Conservation (phyloP, 2,888 invertebrate genomes). For the Cepaea hortensis region DNA sequence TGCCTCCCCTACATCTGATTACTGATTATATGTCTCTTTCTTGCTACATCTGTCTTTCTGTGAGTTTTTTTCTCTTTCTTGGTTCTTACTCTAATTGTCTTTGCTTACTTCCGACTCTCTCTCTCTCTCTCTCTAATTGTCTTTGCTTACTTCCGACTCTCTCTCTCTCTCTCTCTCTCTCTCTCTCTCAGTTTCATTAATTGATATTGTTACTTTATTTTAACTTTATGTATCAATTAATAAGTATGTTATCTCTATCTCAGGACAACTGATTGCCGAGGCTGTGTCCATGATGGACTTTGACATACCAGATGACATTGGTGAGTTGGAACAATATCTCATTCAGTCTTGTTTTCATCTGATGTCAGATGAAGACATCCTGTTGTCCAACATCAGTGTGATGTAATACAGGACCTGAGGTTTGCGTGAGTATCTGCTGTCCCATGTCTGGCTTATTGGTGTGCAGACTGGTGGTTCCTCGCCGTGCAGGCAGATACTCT, state of each 20-base stretch:
- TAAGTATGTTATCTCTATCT: not conserved
- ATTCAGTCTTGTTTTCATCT: not conserved
- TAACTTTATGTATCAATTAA: not conserved
- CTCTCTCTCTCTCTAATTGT: not conserved
- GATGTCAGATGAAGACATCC: not conserved
- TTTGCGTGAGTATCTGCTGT: too few species aligned
- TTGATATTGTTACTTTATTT: not conserved
- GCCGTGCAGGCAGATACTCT: too few species aligned
- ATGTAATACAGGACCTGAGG: too few species aligned
- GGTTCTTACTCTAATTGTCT: too few species aligned
- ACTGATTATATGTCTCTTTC: not conserved
- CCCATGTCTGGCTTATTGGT: too few species aligned
- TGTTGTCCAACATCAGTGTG: too few species aligned
- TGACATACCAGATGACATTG: constrained; percentile 55
- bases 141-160: not conserved
- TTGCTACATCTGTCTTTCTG: not conserved
- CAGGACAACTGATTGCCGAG: constrained; percentile 43
- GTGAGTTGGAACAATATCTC: constrained; percentile 38
- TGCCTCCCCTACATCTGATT: not conserved
- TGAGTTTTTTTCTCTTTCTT: not conserved
- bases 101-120: too few species aligned
- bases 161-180: not conserved
- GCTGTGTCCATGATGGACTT: constrained; percentile 53
- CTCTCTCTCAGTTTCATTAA: not conserved
- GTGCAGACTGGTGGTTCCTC: too few species aligned